Base-by-base conservation (phyloP, 2,113 vertebrate genomes). In the Astatoreochromis straeleni region DNA sequence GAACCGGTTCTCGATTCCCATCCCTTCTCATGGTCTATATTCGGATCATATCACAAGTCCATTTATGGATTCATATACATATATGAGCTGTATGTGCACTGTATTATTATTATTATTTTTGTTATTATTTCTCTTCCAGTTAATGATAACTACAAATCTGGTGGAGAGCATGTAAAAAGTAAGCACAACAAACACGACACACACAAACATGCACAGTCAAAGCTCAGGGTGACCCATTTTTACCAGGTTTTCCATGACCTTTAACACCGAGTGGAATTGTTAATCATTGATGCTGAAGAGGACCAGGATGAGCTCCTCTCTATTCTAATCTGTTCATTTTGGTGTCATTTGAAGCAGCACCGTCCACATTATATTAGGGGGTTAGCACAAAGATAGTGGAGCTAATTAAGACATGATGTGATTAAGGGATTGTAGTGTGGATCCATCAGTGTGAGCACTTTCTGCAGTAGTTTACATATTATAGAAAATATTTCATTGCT, bases 91-190 rank as follows among this genome's bases (percentile, higher is more conserved):
- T 13, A 12, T 16, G 5, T 40, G 10, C 31, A n/a, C 33, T 81
- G 51, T 9, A 2, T 53, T 21, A 4, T 47, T 65, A 4, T 47
- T 65, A 4, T 87, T 84, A 7, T 60, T 55, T 0, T 63, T 9
- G 9, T 42, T 58, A 4, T 26, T 29, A 5, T 88, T 85, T 90
- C 17, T 85, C 79, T 87, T 88, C 7, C 88, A 95, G 93, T 94
- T 42, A 92, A 88, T 49, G 93, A 93, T 68, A 93, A 94, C 88
- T 88, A 87, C 45, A 33, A 88, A 49, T 86, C 87, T 11, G 87
- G 42, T 3, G 87, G 51, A 84, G 91, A 93, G 68, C 84, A 87
- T 85, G 54, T 87, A 3, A 94, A 91, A 94, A 93, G 94, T 95
- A 89, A 92, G 93, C 60, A 82, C 40, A 9, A 75, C 87, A 88